phyloP scores from a whole-genome alignment of 1,140 invertebrate species.

The roundworm (Caenorhabditis elegans) region WBcel235 BX284604.4:7660501-7661000 shows the following conservation, averaged over 20 bases:
- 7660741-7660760: neutral
- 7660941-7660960: slow-evolving; percentile 13
- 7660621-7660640: neutral
- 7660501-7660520: slow-evolving; percentile 25
- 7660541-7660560: slow-evolving; percentile 19
- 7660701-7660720: slow-evolving; percentile 1
- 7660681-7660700: neutral
- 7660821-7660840: neutral
- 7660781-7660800: neutral
- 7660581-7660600: neutral
- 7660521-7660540: neutral
- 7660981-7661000: neutral
- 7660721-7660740: neutral
- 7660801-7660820: neutral
- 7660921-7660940: neutral
- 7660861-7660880: neutral
- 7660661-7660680: neutral
- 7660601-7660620: neutral
- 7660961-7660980: slow-evolving; percentile 20
- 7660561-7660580: slow-evolving; percentile 26
- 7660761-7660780: neutral
- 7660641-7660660: neutral
- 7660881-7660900: slow-evolving; percentile 23
- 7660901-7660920: slow-evolving; percentile 15
- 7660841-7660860: slow-evolving; percentile 13